phyloP scores from a whole-genome alignment of 2,113 vertebrate genomes.

The Lamprologus lemairii region DNA sequence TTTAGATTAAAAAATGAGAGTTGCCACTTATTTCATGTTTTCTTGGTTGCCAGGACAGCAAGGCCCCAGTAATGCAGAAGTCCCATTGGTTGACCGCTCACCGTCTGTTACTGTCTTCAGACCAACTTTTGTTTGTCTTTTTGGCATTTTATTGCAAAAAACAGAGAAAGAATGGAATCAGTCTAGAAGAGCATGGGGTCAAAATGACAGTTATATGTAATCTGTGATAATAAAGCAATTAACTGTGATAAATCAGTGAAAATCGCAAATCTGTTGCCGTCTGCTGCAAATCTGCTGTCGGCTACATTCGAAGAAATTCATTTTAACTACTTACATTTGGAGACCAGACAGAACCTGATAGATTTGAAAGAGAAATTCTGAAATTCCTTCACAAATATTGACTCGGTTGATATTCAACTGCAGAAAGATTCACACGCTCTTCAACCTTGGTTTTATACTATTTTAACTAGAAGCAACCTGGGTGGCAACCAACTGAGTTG shows the following conservation, averaged over 20 bases:
- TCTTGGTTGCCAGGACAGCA: neutral
- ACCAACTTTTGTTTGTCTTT: neutral
- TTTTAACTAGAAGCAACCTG: neutral
- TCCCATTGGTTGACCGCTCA: neutral
- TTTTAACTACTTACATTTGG: neutral
- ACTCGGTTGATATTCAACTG: neutral
- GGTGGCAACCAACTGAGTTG: neutral
- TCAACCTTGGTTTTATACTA: neutral
- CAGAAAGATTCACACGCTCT: accelerated
- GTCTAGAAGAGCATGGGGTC: neutral
- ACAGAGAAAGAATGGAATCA: neutral
- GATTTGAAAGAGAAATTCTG: neutral
- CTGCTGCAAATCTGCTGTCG: neutral
- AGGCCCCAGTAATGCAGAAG: neutral
- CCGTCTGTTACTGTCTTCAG: neutral
- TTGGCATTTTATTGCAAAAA: neutral
- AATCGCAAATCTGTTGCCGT: neutral
- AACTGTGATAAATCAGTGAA: neutral
- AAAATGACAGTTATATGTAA: neutral
- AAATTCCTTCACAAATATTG: neutral
- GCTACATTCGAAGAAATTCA: neutral
- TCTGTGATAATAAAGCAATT: neutral
- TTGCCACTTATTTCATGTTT: neutral
- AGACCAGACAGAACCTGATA: neutral
- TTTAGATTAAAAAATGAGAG: neutral